Evolutionary conservation across 2,888 invertebrate species (phyloP).

Genomic region (Hydroisotoma schaefferi): DNA sequence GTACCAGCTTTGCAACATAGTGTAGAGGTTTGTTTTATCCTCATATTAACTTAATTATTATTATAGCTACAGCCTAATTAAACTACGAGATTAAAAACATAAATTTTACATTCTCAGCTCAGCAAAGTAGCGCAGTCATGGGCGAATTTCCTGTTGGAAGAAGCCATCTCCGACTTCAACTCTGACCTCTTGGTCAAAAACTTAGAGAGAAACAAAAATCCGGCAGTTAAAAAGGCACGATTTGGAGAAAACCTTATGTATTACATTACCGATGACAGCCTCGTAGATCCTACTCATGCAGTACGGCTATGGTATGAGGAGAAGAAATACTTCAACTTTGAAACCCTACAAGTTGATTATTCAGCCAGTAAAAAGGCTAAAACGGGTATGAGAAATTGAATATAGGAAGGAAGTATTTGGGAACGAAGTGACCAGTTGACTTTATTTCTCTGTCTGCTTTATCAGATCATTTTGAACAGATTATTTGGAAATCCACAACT

Average conservation of each 20-base stretch:
- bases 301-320: constrained; percentile 1
- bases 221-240: background rate
- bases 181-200: background rate
- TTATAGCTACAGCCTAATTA: too few species aligned
- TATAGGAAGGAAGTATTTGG: too few species aligned
- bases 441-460: too few species aligned
- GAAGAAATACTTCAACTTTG: constrained; percentile 13
- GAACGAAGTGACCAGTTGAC: too few species aligned
- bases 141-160: constrained; percentile 22
- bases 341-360: background rate
- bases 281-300: background rate
- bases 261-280: constrained; percentile 1
- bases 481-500: constrained; percentile 18
- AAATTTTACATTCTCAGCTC: constrained; percentile 16
- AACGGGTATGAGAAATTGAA: background rate
- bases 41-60: too few species aligned
- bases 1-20: constrained; percentile 13
- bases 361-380: constrained; percentile 11
- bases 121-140: constrained; percentile 37
- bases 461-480: constrained; percentile 17
- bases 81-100: too few species aligned
- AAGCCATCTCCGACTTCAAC: constrained; percentile 20
- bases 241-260: constrained; percentile 19
- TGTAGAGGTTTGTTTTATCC: too few species aligned
- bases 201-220: background rate